Evolutionary conservation across 2,113 vertebrate species (phyloP).

Genomic region (Scomber japonicus): DNA sequence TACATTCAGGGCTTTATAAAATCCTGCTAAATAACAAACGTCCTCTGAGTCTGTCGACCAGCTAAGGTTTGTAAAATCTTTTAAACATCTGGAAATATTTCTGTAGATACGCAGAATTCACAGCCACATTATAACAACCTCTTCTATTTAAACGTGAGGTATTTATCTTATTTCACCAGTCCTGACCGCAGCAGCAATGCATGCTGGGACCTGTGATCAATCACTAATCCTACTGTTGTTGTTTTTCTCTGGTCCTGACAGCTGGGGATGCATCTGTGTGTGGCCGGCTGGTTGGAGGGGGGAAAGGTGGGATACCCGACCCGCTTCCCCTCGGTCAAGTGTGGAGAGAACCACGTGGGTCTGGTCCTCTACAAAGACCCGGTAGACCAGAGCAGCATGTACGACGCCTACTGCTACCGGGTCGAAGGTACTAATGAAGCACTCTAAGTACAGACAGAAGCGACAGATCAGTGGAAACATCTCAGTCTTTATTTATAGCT

Average conservation of each 20-base stretch:
- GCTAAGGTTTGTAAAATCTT: neutral
- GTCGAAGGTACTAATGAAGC: constrained; percentile 78
- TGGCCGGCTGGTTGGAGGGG: constrained; percentile 92
- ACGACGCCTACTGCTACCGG: constrained; percentile 94
- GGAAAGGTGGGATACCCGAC: constrained; percentile 90
- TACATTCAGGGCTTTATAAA: too few relatives aligned
- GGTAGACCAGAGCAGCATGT: constrained; percentile 80
- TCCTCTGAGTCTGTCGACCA: neutral
- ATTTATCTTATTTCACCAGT: neutral
- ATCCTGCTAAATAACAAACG: too few relatives aligned
- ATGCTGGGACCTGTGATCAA: neutral
- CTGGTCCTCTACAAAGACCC: constrained; percentile 88
- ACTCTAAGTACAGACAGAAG: neutral
- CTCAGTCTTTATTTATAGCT: too few relatives aligned
- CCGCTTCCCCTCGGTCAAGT: constrained; percentile 87
- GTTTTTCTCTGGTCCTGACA: constrained; percentile 59
- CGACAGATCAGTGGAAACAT: neutral
- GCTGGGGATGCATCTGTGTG: constrained; percentile 94
- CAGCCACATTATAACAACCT: neutral
- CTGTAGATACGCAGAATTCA: too few relatives aligned
- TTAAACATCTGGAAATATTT: too few relatives aligned
- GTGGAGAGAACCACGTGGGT: constrained; percentile 89
- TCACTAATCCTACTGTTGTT: neutral
- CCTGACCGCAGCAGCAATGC: neutral
- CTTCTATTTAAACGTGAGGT: neutral